A percentile compares a stretch with the other conserved stretches of the same genome.
Conservation (phyloP, 2,888 invertebrate species). For the Stenolophus ochropezus region DNA sequence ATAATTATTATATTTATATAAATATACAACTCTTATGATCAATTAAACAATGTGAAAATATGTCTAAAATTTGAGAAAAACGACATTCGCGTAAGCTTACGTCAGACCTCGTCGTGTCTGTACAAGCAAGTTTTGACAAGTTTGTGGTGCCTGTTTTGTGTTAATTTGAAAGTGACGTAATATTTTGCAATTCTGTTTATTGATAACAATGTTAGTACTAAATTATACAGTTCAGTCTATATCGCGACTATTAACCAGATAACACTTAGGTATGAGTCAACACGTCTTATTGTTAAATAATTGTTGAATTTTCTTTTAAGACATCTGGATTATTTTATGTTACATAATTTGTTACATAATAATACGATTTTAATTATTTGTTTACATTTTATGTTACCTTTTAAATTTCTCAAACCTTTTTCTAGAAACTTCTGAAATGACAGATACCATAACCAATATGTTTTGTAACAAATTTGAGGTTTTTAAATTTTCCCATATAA, state of each 20-base stretch:
- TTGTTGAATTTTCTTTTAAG: not conserved
- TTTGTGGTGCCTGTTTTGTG: not conserved
- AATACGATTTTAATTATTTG: slow-evolving; percentile 13
- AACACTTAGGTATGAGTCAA: slow-evolving; percentile 14
- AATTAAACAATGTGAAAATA: not conserved
- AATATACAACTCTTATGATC: no score
- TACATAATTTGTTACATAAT: slow-evolving; percentile 5
- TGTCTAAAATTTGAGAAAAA: not conserved
- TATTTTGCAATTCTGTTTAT: slow-evolving; percentile 44
- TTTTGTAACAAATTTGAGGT: not conserved
- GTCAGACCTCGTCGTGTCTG: not conserved
- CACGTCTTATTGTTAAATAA: not conserved
- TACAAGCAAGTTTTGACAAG: slow-evolving; percentile 34
- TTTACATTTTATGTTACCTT: not conserved
- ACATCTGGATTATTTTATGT: not conserved
- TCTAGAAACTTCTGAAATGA: slow-evolving; percentile 9
- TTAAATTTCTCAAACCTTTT: not conserved
- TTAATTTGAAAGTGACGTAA: slow-evolving; percentile 52
- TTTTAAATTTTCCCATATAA: not conserved
- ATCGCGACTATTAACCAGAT: not conserved
- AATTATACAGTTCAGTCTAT: slow-evolving; percentile 20
- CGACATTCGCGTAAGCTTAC: not conserved
- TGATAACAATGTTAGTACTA: slow-evolving; percentile 32
- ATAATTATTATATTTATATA: not conserved
- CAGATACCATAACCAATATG: not conserved